Evolutionary conservation across 92 coral and sea anemone genomes (phyloP), one percentile per base, ranked within the genome.

Genomic region (Metridium senile): DNA sequence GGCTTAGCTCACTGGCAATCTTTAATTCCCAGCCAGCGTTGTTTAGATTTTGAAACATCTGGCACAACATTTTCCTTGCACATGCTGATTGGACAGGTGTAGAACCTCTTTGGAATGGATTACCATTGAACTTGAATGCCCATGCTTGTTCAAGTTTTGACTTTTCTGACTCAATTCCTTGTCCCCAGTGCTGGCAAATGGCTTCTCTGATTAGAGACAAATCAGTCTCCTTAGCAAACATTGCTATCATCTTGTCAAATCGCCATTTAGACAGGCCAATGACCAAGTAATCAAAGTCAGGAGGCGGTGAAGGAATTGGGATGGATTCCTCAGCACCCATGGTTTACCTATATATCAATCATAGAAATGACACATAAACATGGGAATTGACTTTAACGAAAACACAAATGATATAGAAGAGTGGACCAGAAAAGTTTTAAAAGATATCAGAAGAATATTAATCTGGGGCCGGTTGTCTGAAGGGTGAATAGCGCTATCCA

Each of bases 1-100:
- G 64, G 10, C 90, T 83, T 25, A 87, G 80, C 58, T 77, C 81
- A 21, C 73, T 76, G 0, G 92, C 58, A 8, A 77, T 53, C 9
- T 68, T 73, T 4, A 91, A 59, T 49, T 78, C 71, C 88, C 89
- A 91, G 29, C 97, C 93, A 49, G 78, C 86, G 25, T 82, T 83
- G 51, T 88, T 73, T 8, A 91, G 82, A 62, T 81, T 82, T 70
- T 85, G 83, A 7, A 91, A 74, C 33, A 91, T 68, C 69, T 58
- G 58, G 18, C 72, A 56, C 19, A 81, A 79, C 88, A 91, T 68
- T 65, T 72, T 72, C 62, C 88, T 76, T 4, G 88, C 67, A 18
- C 34, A 59, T 4, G 66, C 54, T 9, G 90, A 85, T 19, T 53
- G 62, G 0, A 21, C 68, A 4, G 75, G 57, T 17, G 76, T 16